Conservation (phyloP, 2,888 invertebrate species). For the Caenorhabditis sp. region DNA sequence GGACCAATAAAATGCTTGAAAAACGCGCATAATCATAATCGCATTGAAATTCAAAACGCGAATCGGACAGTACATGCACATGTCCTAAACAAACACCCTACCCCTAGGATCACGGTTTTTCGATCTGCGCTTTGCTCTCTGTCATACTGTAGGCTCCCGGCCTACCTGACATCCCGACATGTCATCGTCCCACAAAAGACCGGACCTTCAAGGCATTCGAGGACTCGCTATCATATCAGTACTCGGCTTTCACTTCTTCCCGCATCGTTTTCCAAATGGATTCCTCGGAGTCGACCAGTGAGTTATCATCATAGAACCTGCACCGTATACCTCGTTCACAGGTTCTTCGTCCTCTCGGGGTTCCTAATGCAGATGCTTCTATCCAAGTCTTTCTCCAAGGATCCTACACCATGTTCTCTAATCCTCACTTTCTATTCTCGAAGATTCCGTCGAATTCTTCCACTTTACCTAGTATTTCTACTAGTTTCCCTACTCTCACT, state of each 20-base stretch:
- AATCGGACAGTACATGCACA: too few relatives aligned
- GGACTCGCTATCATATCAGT: slow-evolving; percentile 33
- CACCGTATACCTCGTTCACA: too few relatives aligned
- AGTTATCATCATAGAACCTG: too few relatives aligned
- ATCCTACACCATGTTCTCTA: not conserved
- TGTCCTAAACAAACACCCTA: too few relatives aligned
- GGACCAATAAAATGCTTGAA: too few relatives aligned
- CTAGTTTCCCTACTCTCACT: not conserved
- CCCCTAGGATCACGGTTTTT: too few relatives aligned
- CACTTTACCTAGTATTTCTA: slow-evolving; percentile 15
- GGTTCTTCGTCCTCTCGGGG: slow-evolving; percentile 47
- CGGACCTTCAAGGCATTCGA: slow-evolving; percentile 28
- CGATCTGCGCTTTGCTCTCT: too few relatives aligned
- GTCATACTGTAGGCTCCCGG: too few relatives aligned
- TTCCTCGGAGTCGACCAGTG: slow-evolving; percentile 36
- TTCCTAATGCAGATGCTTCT: slow-evolving; percentile 31
- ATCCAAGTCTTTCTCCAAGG: not conserved
- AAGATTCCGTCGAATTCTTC: slow-evolving; percentile 20
- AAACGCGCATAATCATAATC: too few relatives aligned
- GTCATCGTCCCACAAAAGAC: not conserved
- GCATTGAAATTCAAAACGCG: too few relatives aligned
- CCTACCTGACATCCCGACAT: too few relatives aligned
- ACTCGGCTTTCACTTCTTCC: slow-evolving; percentile 17
- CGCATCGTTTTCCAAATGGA: slow-evolving; percentile 13
- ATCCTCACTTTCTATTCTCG: slow-evolving; percentile 5